These are phyloP conservation scores for Sarcophilus harrisii DNA, from an alignment of 2,797 vertebrate genomes.

Conservation along the genomic window DNA sequence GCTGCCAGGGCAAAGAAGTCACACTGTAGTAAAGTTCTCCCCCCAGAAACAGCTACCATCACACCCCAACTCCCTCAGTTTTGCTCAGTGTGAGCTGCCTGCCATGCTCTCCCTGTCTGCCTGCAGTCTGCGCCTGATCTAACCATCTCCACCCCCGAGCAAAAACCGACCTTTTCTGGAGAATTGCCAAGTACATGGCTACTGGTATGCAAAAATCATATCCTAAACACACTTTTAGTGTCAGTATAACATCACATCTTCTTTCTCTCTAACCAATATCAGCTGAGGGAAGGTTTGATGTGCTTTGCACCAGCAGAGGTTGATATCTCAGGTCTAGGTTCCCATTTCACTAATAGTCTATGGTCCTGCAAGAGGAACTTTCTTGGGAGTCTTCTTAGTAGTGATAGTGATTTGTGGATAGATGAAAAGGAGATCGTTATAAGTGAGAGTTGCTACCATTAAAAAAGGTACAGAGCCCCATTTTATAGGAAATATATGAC, in stretches of 20 bases:
- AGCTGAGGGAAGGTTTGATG: background rate
- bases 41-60: too few species aligned
- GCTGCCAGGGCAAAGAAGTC: too few species aligned
- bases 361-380: background rate
- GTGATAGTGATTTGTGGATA: too few species aligned
- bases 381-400: background rate
- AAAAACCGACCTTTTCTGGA: too few species aligned
- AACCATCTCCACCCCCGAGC: too few species aligned
- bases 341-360: background rate
- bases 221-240: background rate
- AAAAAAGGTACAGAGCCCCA: background rate
- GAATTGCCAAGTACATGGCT: background rate
- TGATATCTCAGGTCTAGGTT: background rate
- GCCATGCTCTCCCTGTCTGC: too few species aligned
- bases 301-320: background rate
- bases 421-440: background rate
- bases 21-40: too few species aligned
- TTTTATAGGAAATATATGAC: background rate
- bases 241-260: background rate
- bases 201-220: background rate
- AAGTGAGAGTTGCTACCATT: background rate
- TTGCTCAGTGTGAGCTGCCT: too few species aligned
- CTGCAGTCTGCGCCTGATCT: too few species aligned
- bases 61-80: too few species aligned
- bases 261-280: background rate